Percentiles rank a stretch among this genome's conserved stretches.
phyloP scores from a whole-genome alignment of 2,113 vertebrate species.

The Saimiri boliviensis region DNA sequence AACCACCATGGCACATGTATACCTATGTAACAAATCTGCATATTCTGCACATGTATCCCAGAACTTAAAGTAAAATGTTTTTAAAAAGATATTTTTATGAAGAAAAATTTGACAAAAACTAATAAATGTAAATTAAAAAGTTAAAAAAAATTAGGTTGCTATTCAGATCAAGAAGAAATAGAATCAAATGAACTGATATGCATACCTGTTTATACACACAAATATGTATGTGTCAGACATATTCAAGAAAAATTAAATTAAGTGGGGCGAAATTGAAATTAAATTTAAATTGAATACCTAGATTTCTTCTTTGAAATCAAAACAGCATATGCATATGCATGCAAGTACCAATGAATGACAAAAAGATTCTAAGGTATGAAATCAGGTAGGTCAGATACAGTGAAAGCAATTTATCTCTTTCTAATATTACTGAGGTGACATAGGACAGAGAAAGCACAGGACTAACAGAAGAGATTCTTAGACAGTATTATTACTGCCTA shows the following conservation, averaged over 20 bases:
- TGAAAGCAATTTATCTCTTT: neutral
- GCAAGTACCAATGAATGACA: neutral
- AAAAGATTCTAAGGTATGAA: neutral
- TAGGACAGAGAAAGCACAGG: neutral
- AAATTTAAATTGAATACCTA: neutral
- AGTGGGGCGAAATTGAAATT: slow-evolving; percentile 8
- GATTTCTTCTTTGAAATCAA: neutral
- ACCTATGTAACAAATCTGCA: no score
- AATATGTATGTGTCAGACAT: neutral
- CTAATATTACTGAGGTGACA: neutral
- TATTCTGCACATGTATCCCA: no score
- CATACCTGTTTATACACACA: neutral
- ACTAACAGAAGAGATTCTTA: neutral
- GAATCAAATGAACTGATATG: neutral
- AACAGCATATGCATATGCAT: neutral
- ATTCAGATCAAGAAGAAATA: neutral
- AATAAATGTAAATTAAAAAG: neutral
- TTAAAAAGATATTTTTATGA: neutral
- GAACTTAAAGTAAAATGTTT: no score
- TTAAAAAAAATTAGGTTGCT: neutral
- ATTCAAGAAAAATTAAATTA: neutral
- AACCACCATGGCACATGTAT: no score
- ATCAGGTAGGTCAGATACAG: neutral
- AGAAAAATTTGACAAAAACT: neutral
- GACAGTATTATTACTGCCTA: neutral